Base-by-base conservation (phyloP, 1,140 invertebrate species). In the Calliopsis andreniformis region DNA sequence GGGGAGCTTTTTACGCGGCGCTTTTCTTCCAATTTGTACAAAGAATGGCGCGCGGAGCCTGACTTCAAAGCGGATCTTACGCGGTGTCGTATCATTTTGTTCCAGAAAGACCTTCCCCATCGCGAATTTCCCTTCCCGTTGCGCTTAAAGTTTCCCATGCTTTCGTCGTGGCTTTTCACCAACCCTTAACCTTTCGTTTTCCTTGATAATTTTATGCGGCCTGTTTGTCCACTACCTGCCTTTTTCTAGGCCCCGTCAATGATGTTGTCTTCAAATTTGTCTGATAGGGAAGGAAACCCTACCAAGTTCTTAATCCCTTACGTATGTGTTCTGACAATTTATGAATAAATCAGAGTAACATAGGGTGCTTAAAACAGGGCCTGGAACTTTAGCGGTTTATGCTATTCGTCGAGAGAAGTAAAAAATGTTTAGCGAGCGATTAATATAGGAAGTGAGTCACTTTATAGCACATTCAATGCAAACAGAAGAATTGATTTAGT, bases 21-120 rank as follows among this genome's bases (percentile, higher is more conserved):
- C 75, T 77, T 80, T 80, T 47, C 75, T 80, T 76, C 79, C 83
- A 85, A 85, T 85, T 85, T 84, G 67, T 84, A 85, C 83, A 79
- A 85, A 85, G 83, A 85, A 85, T 83, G 61, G 78, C 73, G 58
- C 83, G 49, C 68, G 64, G 35, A 39, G 35, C 56, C 76, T 78
- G 80, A 81, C 82, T 78, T 85, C 83, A 85, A 85, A 85, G 83
- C 76, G 76, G 61, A 84, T 84, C 83, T 84, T 83, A 84, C 66
- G 73, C 62, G 47, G 42, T 72, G 81, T 84, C 82, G 78, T 83
- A 83, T 84, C 77, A 84, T 80, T 84, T 80, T 80, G 72, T 84
- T 83, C 68, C 32, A 47, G 45, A 56, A 75, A 80, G 77, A 10
- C 35, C 69, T 75, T 78, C 51, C 63, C 68, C 62, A 45, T 43